Evolutionary conservation across 2,797 vertebrate species (phyloP), one percentile per base, ranked within the genome.

Genomic region (Mus minutoides): DNA sequence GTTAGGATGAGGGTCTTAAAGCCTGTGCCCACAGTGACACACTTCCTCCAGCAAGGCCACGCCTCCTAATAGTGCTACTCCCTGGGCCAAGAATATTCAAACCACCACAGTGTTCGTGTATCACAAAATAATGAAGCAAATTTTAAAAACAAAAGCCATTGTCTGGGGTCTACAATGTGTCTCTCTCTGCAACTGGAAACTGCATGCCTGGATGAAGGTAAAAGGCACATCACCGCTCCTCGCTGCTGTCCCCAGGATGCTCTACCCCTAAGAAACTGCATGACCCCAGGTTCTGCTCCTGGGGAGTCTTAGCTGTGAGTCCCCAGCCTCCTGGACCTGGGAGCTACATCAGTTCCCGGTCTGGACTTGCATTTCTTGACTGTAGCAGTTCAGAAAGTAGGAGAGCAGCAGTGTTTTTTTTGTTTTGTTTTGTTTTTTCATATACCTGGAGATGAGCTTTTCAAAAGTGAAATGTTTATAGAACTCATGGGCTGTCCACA

Each of bases 351-450:
- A 67, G 21, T 94, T 67, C 37, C 6, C 31, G 24, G 26, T 84
- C 73, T 75, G 82, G 87, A 88, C 73, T 31, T 69, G 19, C 49
- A 22, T 84, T 79, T 94, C 34, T 95, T 83, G 52, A 94, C 22
- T 69, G 19, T 58, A 76, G 82, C 29, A 87, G 37, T 43, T 40
- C 10, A 85, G 10, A 93, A 75, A 69, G 37, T 49, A 76, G 34
- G 31, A 24, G 22, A 83, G 19, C 54, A 43, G 12, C 34, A 19
- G 13, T 7, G 3, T 0, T 43, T 13, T 46, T 0, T 43, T 13
- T 54, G 12, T 54, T 54, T 54, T 13, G 16, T 56, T 56, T 56
- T 56, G 22, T 56, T 34, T n/a, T 34, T 76, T 2, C 58, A 14
- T 16, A 26, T 9, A 12, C 24, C 69, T 40, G n/a, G 67, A 92